Evolutionary conservation across 2,797 vertebrate species (phyloP).

Genomic region (Sebastes miniatus): DNA sequence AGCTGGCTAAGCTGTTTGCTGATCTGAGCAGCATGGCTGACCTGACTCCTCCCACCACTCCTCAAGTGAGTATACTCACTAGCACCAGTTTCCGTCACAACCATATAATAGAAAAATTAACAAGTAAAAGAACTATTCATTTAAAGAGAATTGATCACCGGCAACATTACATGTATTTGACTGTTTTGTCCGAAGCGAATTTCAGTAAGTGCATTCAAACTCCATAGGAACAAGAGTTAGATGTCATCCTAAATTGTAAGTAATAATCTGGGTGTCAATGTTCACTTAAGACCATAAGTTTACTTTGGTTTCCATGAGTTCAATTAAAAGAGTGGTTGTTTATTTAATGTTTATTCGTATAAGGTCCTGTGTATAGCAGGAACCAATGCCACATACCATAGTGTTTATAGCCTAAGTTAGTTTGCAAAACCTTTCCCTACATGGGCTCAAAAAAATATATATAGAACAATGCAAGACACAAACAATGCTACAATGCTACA

Average conservation of each 20-base stretch:
- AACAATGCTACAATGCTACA: neutral
- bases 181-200: neutral
- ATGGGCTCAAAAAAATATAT: neutral
- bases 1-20: slow-evolving; percentile 94
- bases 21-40: slow-evolving; percentile 90
- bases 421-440: neutral
- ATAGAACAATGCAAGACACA: neutral
- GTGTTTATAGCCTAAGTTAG: neutral
- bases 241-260: neutral
- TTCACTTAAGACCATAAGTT: neutral
- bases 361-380: neutral
- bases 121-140: neutral
- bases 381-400: neutral
- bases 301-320: neutral
- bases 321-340: neutral
- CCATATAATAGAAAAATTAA: neutral
- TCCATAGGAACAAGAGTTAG: neutral
- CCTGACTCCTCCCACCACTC: slow-evolving; percentile 81
- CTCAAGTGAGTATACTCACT: slow-evolving; percentile 79
- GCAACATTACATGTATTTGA: neutral
- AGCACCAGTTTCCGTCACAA: neutral
- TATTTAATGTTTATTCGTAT: neutral
- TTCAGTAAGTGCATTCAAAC: neutral
- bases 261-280: neutral
- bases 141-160: neutral